These are phyloP conservation scores for Liolophura sinensis DNA, from an alignment of 1,140 invertebrate species.

Conservation along the genomic window DNA sequence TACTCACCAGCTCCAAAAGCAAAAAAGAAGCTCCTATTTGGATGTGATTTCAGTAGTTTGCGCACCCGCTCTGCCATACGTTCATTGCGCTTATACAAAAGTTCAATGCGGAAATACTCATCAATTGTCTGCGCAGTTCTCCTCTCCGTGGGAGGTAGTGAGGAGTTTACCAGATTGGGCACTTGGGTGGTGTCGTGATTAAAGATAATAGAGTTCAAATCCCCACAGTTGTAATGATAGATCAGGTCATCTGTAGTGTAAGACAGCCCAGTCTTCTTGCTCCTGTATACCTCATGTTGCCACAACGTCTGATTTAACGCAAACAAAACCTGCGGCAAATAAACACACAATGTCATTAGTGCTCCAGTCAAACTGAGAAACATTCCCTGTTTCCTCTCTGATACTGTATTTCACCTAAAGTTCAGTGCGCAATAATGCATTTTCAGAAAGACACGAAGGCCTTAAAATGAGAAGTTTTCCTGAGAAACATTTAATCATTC, in stretches of 20 bases:
- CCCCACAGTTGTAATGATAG: slow-evolving; percentile 65
- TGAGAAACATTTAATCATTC: no score
- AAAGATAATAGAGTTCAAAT: slow-evolving; percentile 63
- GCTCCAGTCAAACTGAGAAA: no score
- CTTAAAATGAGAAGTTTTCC: no score
- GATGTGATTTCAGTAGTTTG: slow-evolving; percentile 58
- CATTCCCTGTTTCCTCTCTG: no score
- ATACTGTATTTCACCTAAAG: no score
- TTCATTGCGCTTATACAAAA: slow-evolving; percentile 63
- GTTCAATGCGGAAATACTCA: slow-evolving; percentile 62
- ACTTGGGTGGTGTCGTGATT: slow-evolving; percentile 61
- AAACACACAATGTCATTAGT: background rate
- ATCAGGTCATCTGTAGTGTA: slow-evolving; percentile 63
- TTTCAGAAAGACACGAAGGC: no score
- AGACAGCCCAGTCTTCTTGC: slow-evolving; percentile 41
- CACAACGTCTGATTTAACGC: slow-evolving; percentile 64
- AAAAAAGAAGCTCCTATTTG: slow-evolving; percentile 65
- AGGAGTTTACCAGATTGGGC: slow-evolving; percentile 43
- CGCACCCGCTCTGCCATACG: slow-evolving; percentile 62
- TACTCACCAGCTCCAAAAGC: slow-evolving; percentile 65
- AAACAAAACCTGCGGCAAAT: slow-evolving; percentile 62
- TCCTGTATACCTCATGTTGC: slow-evolving; percentile 61
- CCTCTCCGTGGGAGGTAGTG: slow-evolving; percentile 40
- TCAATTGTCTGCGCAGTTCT: slow-evolving; percentile 61
- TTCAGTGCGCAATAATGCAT: no score